Evolutionary conservation across 2,113 vertebrate genomes (phyloP).

Genomic region (Tinamus guttatus): DNA sequence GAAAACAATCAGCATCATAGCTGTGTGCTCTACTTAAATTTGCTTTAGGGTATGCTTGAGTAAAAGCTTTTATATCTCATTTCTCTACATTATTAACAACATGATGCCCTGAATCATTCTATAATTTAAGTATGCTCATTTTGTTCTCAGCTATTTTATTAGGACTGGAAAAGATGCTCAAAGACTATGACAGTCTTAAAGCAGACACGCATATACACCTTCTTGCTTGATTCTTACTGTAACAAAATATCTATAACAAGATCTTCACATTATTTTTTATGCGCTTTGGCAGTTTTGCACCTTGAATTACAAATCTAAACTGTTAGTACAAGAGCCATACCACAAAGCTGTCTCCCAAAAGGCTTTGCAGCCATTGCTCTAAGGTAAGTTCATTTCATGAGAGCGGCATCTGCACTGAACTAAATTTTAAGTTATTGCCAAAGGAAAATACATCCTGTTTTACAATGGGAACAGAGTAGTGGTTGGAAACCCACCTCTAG

Average conservation of each 20-base stretch:
- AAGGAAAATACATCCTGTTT: not conserved
- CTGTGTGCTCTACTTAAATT: conserved; percentile 67
- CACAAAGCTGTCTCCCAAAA: conserved; percentile 41
- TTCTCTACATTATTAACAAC: conserved; percentile 76
- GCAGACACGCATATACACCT: not conserved
- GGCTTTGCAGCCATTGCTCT: conserved; percentile 10
- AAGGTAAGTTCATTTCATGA: conserved; percentile 8
- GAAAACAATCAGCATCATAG: conserved; percentile 77
- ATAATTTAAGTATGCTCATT: conserved; percentile 58
- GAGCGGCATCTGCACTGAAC: not conserved
- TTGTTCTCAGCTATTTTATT: conserved; percentile 59
- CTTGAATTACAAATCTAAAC: conserved; percentile 50
- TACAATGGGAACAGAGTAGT: not conserved
- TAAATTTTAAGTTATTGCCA: not conserved
- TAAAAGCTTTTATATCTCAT: conserved; percentile 69
- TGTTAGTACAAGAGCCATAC: conserved; percentile 36
- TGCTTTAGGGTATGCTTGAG: conserved; percentile 69
- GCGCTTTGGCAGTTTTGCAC: conserved; percentile 66
- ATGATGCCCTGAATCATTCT: conserved; percentile 66
- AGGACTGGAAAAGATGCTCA: conserved; percentile 31
- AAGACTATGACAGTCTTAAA: conserved; percentile 45
- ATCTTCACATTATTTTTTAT: conserved; percentile 62
- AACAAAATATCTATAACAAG: conserved; percentile 59
- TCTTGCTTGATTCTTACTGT: conserved; percentile 22
- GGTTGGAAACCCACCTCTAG: not conserved